Percentiles rank a stretch among this genome's conserved stretches.
Evolutionary conservation across 2,113 vertebrate species (phyloP).

Genomic region (Phalacrocorax pelagicus): DNA sequence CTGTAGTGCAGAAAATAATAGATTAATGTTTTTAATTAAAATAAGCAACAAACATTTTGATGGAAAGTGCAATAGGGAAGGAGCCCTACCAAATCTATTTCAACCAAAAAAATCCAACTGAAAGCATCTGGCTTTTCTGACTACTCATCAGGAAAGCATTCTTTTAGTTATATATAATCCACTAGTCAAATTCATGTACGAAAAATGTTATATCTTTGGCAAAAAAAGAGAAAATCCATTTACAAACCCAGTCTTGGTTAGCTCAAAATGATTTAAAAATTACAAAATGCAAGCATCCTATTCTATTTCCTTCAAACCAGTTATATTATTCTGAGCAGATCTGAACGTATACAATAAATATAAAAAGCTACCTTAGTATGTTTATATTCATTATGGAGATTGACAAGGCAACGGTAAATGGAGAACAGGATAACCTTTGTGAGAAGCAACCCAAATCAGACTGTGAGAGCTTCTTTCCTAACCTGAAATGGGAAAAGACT

Average conservation of each 20-base stretch:
- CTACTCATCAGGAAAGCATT: background rate
- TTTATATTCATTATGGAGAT: background rate
- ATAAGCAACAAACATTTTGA: background rate
- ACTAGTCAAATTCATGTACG: background rate
- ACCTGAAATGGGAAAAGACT: background rate
- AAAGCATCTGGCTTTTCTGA: background rate
- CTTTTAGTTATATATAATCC: background rate
- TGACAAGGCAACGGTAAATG: background rate
- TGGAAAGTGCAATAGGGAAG: background rate
- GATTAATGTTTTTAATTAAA: constrained; percentile 6
- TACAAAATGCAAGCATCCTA: background rate
- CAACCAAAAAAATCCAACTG: background rate
- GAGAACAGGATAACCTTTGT: background rate
- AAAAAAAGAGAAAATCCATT: background rate
- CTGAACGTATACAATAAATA: background rate
- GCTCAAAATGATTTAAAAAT: background rate
- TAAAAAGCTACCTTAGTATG: background rate
- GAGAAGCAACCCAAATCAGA: background rate
- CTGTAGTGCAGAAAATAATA: background rate
- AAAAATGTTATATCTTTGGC: background rate
- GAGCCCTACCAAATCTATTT: background rate
- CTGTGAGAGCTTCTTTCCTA: background rate
- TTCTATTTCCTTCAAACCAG: background rate
- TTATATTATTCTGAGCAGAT: background rate
- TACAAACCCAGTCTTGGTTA: background rate